A percentile compares a stretch with the other conserved stretches of the same genome.
Evolutionary conservation across 2,113 vertebrate species (phyloP).

Genomic region (Cygnus buccinator): DNA sequence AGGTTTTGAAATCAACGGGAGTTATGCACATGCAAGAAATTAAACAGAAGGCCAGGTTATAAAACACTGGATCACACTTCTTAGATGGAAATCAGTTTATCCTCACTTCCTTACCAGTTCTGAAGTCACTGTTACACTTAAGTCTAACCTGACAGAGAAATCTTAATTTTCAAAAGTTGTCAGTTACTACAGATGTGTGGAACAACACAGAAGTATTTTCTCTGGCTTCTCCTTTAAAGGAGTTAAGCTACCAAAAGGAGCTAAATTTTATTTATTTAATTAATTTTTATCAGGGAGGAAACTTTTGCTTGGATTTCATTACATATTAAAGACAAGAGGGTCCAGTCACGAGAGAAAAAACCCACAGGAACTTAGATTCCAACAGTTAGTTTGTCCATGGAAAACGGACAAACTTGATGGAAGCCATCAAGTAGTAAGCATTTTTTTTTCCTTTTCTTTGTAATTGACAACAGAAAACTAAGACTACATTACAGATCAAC

Average conservation of each 20-base stretch:
- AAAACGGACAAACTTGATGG: neutral
- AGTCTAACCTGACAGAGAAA: neutral
- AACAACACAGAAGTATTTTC: neutral
- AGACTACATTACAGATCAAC: neutral
- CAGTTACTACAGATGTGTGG: neutral
- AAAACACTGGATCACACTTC: neutral
- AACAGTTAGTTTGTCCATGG: fast-evolving
- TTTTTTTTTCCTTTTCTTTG: neutral
- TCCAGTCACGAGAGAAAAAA: neutral
- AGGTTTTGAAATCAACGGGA: neutral
- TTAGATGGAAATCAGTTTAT: neutral
- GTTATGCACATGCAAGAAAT: neutral
- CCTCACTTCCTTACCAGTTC: fast-evolving
- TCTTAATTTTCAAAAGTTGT: neutral
- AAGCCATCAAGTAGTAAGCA: neutral
- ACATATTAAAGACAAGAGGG: fast-evolving
- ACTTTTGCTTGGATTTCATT: neutral
- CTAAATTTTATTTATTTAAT: neutral
- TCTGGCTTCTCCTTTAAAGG: neutral
- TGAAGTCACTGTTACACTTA: neutral
- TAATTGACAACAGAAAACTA: neutral
- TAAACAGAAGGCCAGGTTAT: neutral
- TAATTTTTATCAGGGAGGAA: neutral
- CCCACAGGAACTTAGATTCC: neutral
- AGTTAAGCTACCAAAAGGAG: neutral